These are phyloP conservation scores for Capreolus pygargus DNA, from an alignment of 2,113 vertebrate species.

Conservation along the genomic window DNA sequence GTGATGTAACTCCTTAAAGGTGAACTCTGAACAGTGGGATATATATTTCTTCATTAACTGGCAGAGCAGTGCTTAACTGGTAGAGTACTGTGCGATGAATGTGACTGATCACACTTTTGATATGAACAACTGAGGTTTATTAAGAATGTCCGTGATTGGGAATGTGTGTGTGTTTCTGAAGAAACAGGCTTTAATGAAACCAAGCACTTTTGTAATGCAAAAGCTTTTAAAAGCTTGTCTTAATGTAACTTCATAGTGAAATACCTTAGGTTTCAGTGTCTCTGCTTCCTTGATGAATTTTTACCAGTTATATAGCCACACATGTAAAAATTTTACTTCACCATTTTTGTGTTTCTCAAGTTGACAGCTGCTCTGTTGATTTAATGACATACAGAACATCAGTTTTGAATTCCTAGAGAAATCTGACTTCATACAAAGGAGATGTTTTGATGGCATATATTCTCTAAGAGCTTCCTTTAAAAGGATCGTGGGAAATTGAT, in stretches of 20 bases:
- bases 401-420: neutral
- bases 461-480: conserved; percentile 4
- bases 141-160: neutral
- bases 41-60: neutral
- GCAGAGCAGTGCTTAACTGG: neutral
- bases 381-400: neutral
- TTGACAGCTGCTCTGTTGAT: neutral
- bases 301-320: neutral
- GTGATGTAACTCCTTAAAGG: neutral
- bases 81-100: neutral
- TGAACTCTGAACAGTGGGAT: neutral
- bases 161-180: neutral
- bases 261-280: neutral
- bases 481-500: neutral
- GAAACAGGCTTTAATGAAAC: neutral
- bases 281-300: neutral
- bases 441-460: neutral
- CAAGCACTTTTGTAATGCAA: neutral
- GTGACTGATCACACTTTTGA: neutral
- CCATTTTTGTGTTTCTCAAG: neutral
- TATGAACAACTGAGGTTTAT: neutral
- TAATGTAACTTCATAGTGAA: neutral
- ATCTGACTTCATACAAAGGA: neutral
- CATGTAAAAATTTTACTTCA: neutral
- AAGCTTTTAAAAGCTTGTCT: neutral